Conservation (phyloP, 2,113 vertebrate species). For the Oreochromis aureus region DNA sequence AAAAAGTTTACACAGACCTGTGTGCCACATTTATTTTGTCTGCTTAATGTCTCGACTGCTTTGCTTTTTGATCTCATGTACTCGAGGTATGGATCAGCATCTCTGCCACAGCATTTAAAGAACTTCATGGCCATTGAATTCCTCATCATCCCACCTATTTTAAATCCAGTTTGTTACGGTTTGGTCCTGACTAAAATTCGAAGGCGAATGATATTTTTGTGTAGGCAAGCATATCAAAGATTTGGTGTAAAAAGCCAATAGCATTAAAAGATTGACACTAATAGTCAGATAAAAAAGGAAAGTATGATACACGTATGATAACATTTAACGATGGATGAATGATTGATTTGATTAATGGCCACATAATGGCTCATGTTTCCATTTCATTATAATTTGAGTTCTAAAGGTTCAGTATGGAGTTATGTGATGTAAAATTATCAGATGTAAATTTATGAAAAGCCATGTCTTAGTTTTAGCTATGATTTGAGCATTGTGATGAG, state of each 20-base stretch:
- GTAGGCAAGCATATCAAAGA: neutral
- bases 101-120: neutral
- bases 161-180: slow-evolving; percentile 50
- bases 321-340: neutral
- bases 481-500: neutral
- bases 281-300: neutral
- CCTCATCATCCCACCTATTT: slow-evolving; percentile 16
- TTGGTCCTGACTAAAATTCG: slow-evolving; percentile 13
- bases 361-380: neutral
- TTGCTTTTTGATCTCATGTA: neutral
- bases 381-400: neutral
- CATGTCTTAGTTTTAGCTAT: neutral
- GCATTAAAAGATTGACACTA: neutral
- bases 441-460: neutral
- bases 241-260: neutral
- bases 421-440: neutral
- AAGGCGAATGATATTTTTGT: neutral
- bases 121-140: slow-evolving; percentile 53
- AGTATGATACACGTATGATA: neutral
- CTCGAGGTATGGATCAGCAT: slow-evolving; percentile 15
- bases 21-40: neutral
- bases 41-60: neutral
- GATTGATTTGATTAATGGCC: neutral
- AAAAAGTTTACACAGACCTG: slow-evolving; percentile 41
- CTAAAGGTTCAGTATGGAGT: neutral